Base-by-base conservation (phyloP, 2,113 vertebrate species). In the Pomatostomus ruficeps region DNA sequence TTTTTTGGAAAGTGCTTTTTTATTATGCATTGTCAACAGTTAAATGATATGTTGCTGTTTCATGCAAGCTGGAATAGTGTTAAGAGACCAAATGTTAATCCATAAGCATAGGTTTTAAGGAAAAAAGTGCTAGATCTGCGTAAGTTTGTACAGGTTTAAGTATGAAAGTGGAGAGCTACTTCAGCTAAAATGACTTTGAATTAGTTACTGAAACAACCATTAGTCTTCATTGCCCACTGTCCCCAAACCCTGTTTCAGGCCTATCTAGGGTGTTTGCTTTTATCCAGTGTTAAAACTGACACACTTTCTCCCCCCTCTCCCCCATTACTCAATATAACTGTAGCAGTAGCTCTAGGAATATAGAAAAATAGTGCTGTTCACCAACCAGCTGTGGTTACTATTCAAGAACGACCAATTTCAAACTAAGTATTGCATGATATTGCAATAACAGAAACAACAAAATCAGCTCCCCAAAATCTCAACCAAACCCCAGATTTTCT, bases 11-110 rank as follows among this genome's bases (percentile, higher is more conserved):
- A 96, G 78, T 88, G 72, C 36, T 92, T 92, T 70, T 97, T 98
- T 98, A 97, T 96, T 98, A 91, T 76, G 65, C 65, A 43, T 95
- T 93, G 35, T 92, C 81, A 96, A 88, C 72, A 96, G 49, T 94
- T 93, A 85, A 93, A 89, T 74, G 54, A 82, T 89, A 76, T 31
- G 23, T 88, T 93, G 52, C 61, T 75, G 26, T 85, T 92, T 95
- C 91, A 93, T 87, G 91, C 93, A 96, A 95, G 77, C 85, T 92
- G 65, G 29, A 88, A 78, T 71, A 89, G 26, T 63, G 40, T 83
- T 92, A 93, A 79, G 67, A 91, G 31, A 96, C 52, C 38, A 96
- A 93, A 95, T 96, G 51, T 65, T 95, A 95, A 73, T 88, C 16
- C 52, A 74, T 68, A 96, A 88, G 87, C 45, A 70, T 18, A 36